Conservation (phyloP, 2,797 vertebrate species). For the Eulemur albifrons region DNA sequence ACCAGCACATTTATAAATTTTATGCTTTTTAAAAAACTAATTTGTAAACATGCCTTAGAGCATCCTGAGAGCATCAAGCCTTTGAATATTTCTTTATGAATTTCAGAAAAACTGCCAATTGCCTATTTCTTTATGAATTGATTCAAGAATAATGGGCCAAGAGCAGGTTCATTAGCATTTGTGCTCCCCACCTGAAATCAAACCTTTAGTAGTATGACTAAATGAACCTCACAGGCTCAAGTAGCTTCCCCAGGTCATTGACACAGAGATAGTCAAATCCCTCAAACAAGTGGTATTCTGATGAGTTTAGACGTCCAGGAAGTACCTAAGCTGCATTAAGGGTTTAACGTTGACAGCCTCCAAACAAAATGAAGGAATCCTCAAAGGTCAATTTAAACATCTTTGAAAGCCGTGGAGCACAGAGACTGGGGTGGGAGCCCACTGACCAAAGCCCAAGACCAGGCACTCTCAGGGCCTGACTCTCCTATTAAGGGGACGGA, state of each 20-base stretch:
- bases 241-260: neutral
- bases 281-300: neutral
- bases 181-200: conserved; percentile 24
- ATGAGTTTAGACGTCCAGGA: neutral
- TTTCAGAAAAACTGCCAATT: neutral
- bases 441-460: neutral
- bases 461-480: neutral
- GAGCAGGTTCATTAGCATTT: neutral
- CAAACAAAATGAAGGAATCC: conserved; percentile 31
- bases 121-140: conserved; percentile 55
- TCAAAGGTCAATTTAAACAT: neutral
- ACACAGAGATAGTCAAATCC: neutral
- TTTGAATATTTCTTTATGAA: conserved; percentile 61
- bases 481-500: neutral
- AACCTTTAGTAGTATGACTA: neutral
- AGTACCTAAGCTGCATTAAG: neutral
- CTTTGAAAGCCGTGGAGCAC: neutral
- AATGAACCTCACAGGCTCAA: neutral
- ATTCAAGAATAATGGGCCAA: conserved; percentile 45
- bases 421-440: neutral
- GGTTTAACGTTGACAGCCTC: neutral
- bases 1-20: conserved; percentile 17
- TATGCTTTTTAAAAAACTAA: conserved; percentile 18
- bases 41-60: conserved; percentile 66
- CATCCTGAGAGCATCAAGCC: conserved; percentile 51